phyloP scores from a whole-genome alignment of 2,113 vertebrate genomes.

The Zeus faber region DNA sequence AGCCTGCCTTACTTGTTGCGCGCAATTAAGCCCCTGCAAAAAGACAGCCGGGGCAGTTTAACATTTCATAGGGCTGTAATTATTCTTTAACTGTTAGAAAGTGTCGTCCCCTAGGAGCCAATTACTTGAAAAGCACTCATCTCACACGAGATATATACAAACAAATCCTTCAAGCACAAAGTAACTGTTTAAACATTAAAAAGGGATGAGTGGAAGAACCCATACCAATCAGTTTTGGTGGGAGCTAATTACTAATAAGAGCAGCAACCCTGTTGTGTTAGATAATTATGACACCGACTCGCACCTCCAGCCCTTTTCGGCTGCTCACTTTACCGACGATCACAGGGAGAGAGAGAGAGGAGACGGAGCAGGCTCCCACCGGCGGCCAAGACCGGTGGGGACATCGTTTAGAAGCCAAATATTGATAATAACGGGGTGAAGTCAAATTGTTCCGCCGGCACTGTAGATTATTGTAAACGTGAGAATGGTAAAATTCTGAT shows the following conservation, averaged over 20 bases:
- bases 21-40: slow-evolving; percentile 91
- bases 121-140: slow-evolving; percentile 98
- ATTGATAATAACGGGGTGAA: too few relatives aligned
- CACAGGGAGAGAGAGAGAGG: slow-evolving; percentile 58
- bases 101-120: slow-evolving; percentile 95
- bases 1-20: slow-evolving; percentile 93
- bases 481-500: too few relatives aligned
- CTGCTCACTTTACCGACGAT: slow-evolving; percentile 71
- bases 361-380: slow-evolving; percentile 18
- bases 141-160: slow-evolving; percentile 95
- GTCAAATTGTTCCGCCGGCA: too few relatives aligned
- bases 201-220: slow-evolving; percentile 87
- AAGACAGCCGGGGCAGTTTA: slow-evolving; percentile 90
- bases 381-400: too few relatives aligned
- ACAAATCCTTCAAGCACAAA: slow-evolving; percentile 99
- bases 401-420: too few relatives aligned
- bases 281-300: slow-evolving; percentile 90
- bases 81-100: slow-evolving; percentile 98
- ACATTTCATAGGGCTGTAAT: slow-evolving; percentile 96
- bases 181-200: slow-evolving; percentile 97
- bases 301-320: slow-evolving; percentile 79
- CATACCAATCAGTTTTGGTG: slow-evolving; percentile 90
- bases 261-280: slow-evolving; percentile 86
- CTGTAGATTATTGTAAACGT: too few relatives aligned
- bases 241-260: slow-evolving; percentile 98